Evolutionary conservation across 2,888 invertebrate genomes (phyloP), one percentile per base, ranked within the genome.

Genomic region (Rhorus exstirpatorius): DNA sequence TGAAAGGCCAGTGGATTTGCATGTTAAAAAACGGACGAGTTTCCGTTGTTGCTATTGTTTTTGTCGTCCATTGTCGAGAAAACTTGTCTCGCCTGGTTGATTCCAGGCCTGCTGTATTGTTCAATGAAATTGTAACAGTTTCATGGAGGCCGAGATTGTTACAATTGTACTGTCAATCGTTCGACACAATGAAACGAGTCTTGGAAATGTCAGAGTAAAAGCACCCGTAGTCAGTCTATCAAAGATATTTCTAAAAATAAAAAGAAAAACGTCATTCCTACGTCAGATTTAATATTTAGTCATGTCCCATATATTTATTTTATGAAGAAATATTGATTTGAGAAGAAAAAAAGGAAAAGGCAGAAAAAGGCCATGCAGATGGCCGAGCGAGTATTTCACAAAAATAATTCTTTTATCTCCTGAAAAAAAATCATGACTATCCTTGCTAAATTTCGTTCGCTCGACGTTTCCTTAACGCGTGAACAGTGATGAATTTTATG

Each of bases 101-200:
- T 44, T 53, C 60, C 31, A 17, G 44, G 31, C 70, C 19, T 63
- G n/a, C 24, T 60, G 51, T 49, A 38, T 58, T 65, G 51, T 79
- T 53, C 60, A 75, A 76, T 71, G 61, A 67, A 60, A 71, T 68
- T 41, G 46, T 71, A 24, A 46, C 67, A 53, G 67, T 72, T 72
- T 26, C 60, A 24, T 21, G 60, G 38, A 46, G 63, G 38, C 26
- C 51, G 24, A 21, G 26, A 53, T 68, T 44, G 26, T 7, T 53
- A 41, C 77, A 35, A 81, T 72, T 24, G 63, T 0, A 71, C 21
- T 63, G 58, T 72, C 60, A 75, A 26, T 68, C 35, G 46, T 44
- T 35, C 19, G 49, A 81, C 46, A 68, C 61, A 74, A 74, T 67
- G 70, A 65, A 82, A 71, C 49, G n/a, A 79, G 58, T 65, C 61